Evolutionary conservation across 2,113 vertebrate species (phyloP).

Genomic region (Onychostruthus taczanowskii): DNA sequence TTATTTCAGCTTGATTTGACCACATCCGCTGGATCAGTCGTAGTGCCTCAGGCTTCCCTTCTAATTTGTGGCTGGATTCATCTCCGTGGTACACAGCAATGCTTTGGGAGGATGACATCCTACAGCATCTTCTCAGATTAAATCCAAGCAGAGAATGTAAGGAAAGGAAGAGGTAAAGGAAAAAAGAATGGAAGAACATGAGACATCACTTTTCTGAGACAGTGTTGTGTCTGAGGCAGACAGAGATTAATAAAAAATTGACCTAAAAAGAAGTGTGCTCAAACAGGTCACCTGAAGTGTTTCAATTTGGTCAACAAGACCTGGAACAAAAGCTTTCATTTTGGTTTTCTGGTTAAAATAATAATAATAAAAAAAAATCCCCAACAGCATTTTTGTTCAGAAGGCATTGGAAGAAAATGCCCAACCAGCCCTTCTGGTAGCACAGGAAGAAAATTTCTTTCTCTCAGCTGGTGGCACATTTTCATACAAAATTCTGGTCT

Average conservation of each 20-base stretch:
- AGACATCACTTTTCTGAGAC: neutral
- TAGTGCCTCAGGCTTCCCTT: neutral
- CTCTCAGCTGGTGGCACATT: neutral
- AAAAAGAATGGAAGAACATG: neutral
- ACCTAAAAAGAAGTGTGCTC: neutral
- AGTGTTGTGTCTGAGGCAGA: neutral
- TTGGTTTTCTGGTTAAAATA: neutral
- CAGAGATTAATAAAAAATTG: neutral
- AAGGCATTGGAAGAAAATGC: neutral
- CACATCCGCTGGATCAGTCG: rapidly evolving
- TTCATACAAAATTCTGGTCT: neutral
- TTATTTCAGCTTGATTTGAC: slow-evolving; percentile 11
- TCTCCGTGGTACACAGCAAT: neutral
- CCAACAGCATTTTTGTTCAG: neutral
- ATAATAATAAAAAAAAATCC: neutral
- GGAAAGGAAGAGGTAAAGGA: neutral
- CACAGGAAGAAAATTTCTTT: neutral
- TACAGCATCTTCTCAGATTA: neutral
- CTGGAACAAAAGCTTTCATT: neutral
- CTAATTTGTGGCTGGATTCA: neutral
- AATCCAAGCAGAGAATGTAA: neutral
- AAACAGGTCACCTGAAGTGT: neutral
- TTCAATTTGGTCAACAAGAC: neutral
- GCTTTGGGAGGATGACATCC: neutral
- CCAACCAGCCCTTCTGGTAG: neutral